Evolutionary conservation across 2,888 invertebrate species (phyloP).

Genomic region (Argyresthia goedartella): DNA sequence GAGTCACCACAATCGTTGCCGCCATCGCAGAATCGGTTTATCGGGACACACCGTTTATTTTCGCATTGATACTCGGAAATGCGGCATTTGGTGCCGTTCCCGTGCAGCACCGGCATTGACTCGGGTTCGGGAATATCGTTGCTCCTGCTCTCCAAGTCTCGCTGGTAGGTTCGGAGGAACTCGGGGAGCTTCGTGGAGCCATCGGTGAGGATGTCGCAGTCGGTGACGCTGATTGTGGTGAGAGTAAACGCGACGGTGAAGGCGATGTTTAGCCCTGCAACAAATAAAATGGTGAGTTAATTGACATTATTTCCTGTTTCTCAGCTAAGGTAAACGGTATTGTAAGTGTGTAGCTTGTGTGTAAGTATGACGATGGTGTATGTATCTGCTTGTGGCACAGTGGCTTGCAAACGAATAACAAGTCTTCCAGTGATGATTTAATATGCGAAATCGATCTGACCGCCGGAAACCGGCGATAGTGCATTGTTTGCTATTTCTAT

Average conservation of each 20-base stretch:
- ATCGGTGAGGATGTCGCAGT: slow-evolving; percentile 43
- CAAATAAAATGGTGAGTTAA: slow-evolving; percentile 20
- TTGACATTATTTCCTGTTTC: not conserved
- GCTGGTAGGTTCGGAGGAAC: slow-evolving; percentile 24
- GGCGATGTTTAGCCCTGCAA: slow-evolving; percentile 44
- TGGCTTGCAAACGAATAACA: too few relatives aligned
- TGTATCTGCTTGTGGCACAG: too few relatives aligned
- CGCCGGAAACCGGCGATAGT: slow-evolving; percentile 28
- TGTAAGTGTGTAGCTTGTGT: too few relatives aligned
- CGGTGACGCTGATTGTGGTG: slow-evolving; percentile 33
- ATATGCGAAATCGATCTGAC: too few relatives aligned
- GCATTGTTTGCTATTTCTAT: not conserved
- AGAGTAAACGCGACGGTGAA: slow-evolving; percentile 29
- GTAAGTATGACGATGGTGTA: too few relatives aligned
- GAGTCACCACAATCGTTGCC: slow-evolving; percentile 85
- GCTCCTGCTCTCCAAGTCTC: slow-evolving; percentile 24
- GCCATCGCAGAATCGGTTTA: slow-evolving; percentile 84
- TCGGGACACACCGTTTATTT: slow-evolving; percentile 75
- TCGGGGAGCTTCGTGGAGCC: slow-evolving; percentile 14
- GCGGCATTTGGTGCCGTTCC: slow-evolving; percentile 68
- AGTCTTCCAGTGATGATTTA: too few relatives aligned
- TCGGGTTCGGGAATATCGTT: slow-evolving; percentile 49
- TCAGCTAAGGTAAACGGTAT: too few relatives aligned
- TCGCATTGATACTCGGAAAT: slow-evolving; percentile 77
- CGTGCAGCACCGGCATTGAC: slow-evolving; percentile 49